A percentile compares a stretch with the other conserved stretches of the same genome.
Conservation (phyloP, 2,888 invertebrate species). For the Danaus chrysippus region DNA sequence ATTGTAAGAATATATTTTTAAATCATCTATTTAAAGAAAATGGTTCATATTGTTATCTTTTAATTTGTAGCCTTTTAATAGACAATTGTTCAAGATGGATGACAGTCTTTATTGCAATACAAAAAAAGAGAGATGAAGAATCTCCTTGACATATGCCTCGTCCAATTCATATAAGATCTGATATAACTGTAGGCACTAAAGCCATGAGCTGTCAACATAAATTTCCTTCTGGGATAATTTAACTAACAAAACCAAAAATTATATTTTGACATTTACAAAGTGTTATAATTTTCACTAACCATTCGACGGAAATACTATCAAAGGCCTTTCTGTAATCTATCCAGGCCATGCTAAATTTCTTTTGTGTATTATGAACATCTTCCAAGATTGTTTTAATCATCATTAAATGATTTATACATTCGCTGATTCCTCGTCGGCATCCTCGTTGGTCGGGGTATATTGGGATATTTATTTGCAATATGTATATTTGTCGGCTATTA, state of each 20-base stretch:
- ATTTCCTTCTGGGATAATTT: conserved; percentile 17
- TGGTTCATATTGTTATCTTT: conserved; percentile 28
- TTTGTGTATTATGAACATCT: conserved; percentile 21
- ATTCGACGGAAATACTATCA: neutral
- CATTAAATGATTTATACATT: conserved; percentile 28
- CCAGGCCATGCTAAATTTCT: conserved; percentile 24
- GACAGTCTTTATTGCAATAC: conserved; percentile 28
- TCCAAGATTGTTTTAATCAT: conserved; percentile 24
- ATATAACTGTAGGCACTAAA: conserved; percentile 17
- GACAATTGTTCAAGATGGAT: conserved; percentile 21
- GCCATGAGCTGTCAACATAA: conserved; percentile 20
- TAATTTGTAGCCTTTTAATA: too few relatives aligned
- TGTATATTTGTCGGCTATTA: conserved; percentile 13
- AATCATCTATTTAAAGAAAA: conserved; percentile 31
- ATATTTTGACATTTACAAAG: conserved; percentile 13
- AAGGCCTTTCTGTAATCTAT: conserved; percentile 20
- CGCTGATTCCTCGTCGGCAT: conserved; percentile 18
- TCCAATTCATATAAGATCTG: conserved; percentile 16
- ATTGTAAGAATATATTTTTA: conserved; percentile 28
- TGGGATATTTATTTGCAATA: conserved; percentile 15
- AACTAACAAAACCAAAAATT: conserved; percentile 2
- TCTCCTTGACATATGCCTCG: conserved; percentile 24
- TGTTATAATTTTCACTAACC: conserved; percentile 11
- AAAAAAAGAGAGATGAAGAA: conserved; percentile 24
- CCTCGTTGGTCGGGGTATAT: conserved; percentile 21